These are phyloP conservation scores for Neelides sp. DNA, from an alignment of 1,140 invertebrate species.

Conservation along the genomic window DNA sequence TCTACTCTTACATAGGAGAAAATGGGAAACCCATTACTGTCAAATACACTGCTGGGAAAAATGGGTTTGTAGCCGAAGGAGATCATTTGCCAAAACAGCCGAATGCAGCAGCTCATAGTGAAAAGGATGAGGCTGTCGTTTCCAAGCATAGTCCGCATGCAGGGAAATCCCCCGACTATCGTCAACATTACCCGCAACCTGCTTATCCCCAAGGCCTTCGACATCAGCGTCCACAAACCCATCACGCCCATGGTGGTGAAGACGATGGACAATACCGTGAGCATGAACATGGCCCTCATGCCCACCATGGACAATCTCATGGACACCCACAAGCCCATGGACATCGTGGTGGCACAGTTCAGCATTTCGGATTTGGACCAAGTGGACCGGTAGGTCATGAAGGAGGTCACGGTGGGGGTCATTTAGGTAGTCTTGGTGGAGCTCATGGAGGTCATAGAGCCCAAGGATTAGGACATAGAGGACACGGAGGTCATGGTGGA, in stretches of 20 bases:
- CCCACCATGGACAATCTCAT: neutral
- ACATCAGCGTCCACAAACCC: too few species aligned
- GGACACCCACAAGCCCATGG: neutral
- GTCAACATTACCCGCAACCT: too few species aligned
- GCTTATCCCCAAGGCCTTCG: too few species aligned
- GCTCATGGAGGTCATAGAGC: neutral
- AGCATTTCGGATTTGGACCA: too few species aligned
- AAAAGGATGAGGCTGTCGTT: constrained; percentile 20
- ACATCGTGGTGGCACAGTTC: neutral
- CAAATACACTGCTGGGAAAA: constrained; percentile 41
- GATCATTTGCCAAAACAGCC: constrained; percentile 28
- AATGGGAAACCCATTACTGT: constrained; percentile 43
- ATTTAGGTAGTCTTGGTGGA: too few species aligned
- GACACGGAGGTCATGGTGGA: neutral
- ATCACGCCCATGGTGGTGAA: too few species aligned
- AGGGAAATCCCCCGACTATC: neutral
- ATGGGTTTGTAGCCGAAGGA: constrained; percentile 32
- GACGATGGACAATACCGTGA: too few species aligned
- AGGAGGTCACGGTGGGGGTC: too few species aligned
- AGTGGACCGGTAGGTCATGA: too few species aligned
- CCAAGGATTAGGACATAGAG: neutral
- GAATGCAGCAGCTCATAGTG: constrained; percentile 12
- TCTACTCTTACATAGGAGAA: constrained; percentile 47
- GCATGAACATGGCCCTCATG: too few species aligned
- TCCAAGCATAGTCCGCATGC: constrained; percentile 5